Evolutionary conservation across 2,797 vertebrate species (phyloP).

Genomic region (Garrulus glandarius): DNA sequence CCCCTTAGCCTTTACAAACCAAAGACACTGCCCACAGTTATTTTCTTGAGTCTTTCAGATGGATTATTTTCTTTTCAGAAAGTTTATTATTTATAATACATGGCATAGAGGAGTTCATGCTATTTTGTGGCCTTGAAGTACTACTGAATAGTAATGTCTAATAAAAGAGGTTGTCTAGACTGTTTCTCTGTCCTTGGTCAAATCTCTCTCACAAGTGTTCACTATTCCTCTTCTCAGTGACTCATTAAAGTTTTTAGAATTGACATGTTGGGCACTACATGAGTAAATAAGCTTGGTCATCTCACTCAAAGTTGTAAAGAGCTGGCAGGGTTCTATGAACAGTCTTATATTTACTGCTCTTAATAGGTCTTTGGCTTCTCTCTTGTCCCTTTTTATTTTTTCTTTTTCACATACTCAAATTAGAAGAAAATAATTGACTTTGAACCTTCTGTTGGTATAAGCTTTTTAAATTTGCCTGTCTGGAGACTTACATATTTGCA

Average conservation of each 20-base stretch:
- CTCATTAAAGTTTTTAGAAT: not conserved
- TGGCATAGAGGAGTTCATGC: not conserved
- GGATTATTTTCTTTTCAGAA: not conserved
- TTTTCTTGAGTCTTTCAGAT: not conserved
- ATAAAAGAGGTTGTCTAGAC: not conserved
- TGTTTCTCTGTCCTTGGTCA: not conserved
- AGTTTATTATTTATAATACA: not conserved
- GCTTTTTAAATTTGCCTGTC: not conserved
- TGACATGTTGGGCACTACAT: not conserved
- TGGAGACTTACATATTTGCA: not conserved
- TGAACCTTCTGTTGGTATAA: not conserved
- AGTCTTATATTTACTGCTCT: not conserved
- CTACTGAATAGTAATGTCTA: not conserved
- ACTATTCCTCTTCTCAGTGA: not conserved
- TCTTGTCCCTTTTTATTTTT: not conserved
- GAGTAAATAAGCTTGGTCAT: not conserved
- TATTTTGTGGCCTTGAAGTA: not conserved
- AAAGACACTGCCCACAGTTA: fast-evolving
- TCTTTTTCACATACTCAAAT: not conserved
- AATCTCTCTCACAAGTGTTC: not conserved
- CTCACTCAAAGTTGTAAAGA: not conserved
- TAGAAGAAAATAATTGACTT: not conserved
- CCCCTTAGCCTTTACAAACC: not conserved
- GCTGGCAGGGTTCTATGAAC: not conserved
- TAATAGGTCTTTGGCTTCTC: not conserved